Base-by-base conservation (phyloP, 37 sponge, comb jelly and placozoan genomes). In the Petrosia ficiformis region DNA sequence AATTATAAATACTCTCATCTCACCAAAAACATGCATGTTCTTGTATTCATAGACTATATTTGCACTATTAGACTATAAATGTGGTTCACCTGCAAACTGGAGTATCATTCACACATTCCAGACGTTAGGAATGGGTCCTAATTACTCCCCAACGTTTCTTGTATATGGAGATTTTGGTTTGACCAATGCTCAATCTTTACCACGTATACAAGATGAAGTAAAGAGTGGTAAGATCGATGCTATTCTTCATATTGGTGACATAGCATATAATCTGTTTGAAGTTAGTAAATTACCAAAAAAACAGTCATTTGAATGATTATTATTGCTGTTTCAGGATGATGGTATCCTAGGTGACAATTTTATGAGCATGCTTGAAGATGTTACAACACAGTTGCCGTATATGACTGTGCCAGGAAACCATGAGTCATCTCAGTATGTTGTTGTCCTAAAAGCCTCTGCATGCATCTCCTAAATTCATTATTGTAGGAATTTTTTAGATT, bases 351-450 rank as follows among this genome's bases (percentile, higher is more conserved):
- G 86, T 10, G 86, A 86, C 65, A 68, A 74, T 37, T 86, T 80
- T 63, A 86, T 86, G 80, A 79, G 74, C 37, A 19, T 35, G 60
- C 34, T 86, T 31, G 58, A 86, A 44, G 39, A 25, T 19, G 39
- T 86, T 41, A 41, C 80, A 32, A 44, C 80, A 24, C 44, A 58
- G 24, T 26, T 86, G 1, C 86, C 86, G n/a, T 86, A 86, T 61
- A 86, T 86, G 86, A 63, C 71, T 0, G 30, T 40, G 22, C 80
- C 80, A 44, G 86, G 86, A 5, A 86, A 86, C 38, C 86, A 79
- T 34, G 86, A 78, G 32, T 44, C 34, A 29, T 57, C 24, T 26
- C 59, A 73, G 80, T 78, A 44, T 72, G 76, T 68, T 0, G 2
- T 56, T 42, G 48, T 28, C 3, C 3, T 67, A 67, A 37, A 32